Evolutionary conservation across 2,113 vertebrate species (phyloP).

Genomic region (Aspiorhynchus laticeps): DNA sequence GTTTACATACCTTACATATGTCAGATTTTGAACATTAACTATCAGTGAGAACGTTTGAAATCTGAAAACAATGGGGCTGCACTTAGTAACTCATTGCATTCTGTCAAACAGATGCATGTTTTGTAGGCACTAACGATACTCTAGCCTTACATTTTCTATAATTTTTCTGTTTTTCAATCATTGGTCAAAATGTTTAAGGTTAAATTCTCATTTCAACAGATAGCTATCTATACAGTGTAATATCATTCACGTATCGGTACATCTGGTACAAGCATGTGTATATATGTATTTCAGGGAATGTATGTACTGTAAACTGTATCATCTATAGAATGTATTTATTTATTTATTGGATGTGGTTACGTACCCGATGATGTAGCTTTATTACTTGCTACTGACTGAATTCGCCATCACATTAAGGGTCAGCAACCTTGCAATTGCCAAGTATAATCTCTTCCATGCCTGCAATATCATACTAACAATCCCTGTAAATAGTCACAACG

Average conservation of each 20-base stretch:
- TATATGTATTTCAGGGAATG: conserved; percentile 79
- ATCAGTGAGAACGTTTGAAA: conserved; percentile 1
- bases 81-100: conserved; percentile 15
- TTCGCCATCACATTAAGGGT: conserved; percentile 51
- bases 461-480: conserved; percentile 56
- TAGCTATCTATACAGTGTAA: conserved; percentile 15
- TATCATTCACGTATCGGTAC: conserved; percentile 40
- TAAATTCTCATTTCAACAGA: background rate
- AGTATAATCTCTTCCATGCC: conserved; percentile 68
- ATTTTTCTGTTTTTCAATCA: background rate
- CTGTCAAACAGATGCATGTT: conserved; percentile 20
- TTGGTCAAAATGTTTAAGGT: background rate
- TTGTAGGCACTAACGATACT: background rate
- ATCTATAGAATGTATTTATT: conserved; percentile 77
- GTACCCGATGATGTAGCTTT: conserved; percentile 67
- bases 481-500: conserved; percentile 61
- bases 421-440: conserved; percentile 66
- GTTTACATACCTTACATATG: background rate
- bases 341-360: conserved; percentile 73
- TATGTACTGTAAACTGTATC: conserved; percentile 79
- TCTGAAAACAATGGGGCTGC: conserved; percentile 9
- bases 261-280: conserved; percentile 71
- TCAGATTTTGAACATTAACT: background rate
- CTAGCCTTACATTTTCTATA: background rate
- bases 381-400: conserved; percentile 40